Evolutionary conservation across 2,888 invertebrate genomes (phyloP).

Genomic region (Sminthurinus aureus): DNA sequence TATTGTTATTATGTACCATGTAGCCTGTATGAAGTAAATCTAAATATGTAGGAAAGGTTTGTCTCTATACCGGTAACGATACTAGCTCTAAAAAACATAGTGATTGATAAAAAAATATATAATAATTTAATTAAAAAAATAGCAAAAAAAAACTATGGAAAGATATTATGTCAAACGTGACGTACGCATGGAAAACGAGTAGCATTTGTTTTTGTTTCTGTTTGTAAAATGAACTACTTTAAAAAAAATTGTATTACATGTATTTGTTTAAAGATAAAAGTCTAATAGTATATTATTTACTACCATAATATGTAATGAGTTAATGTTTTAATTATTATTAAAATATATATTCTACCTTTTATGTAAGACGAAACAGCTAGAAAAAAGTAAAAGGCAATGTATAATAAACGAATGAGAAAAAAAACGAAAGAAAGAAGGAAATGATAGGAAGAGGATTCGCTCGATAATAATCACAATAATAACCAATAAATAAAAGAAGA

Average conservation of each 20-base stretch:
- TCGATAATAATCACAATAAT: constrained; percentile 24
- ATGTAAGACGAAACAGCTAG: neutral
- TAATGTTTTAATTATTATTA: neutral
- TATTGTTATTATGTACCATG: no score
- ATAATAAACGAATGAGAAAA: neutral
- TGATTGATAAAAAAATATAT: neutral
- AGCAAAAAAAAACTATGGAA: neutral
- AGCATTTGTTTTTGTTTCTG: neutral
- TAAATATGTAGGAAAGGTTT: neutral
- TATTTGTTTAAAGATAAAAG: neutral
- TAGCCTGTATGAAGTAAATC: no score
- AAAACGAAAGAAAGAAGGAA: neutral
- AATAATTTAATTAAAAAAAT: neutral
- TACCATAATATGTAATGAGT: neutral
- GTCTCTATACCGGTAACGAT: neutral
- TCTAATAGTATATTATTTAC: neutral
- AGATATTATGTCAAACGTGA: no score
- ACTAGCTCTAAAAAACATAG: neutral
- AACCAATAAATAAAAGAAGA: neutral
- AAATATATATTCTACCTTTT: no score
- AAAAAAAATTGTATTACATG: neutral
- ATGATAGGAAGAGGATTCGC: constrained; percentile 14
- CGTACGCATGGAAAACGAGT: neutral
- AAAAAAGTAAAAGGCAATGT: neutral
- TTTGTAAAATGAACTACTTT: neutral